Evolutionary conservation across 2,888 invertebrate genomes (phyloP).

Genomic region (Nymphalis c-album): DNA sequence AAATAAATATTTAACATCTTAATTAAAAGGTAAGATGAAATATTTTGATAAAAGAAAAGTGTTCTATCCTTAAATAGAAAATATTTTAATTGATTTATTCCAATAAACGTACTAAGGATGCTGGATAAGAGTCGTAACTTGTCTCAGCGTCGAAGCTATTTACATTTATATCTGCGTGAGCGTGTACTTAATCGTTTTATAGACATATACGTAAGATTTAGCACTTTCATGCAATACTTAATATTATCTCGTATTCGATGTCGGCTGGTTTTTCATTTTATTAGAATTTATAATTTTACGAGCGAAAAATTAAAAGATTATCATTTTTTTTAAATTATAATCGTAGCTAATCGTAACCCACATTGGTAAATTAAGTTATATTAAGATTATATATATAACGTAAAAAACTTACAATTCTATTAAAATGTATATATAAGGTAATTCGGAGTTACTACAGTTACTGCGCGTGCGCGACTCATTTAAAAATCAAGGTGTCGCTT

Average conservation of each 20-base stretch:
- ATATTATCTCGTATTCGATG: slow-evolving; percentile 16
- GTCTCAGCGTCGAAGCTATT: slow-evolving; percentile 17
- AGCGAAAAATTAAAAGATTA: slow-evolving; percentile 10
- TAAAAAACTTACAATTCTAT: neutral
- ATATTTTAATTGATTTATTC: slow-evolving; percentile 16
- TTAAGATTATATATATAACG: neutral
- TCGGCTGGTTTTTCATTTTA: slow-evolving; percentile 6
- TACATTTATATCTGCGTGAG: slow-evolving; percentile 17
- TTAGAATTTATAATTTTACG: slow-evolving; percentile 16
- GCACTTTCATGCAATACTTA: slow-evolving; percentile 14
- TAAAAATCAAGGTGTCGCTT: slow-evolving; percentile 5
- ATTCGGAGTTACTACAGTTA: neutral
- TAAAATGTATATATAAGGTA: neutral
- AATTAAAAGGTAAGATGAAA: no score
- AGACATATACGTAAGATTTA: slow-evolving; percentile 34
- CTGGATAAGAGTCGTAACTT: neutral
- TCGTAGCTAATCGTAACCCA: neutral
- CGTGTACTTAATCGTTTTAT: slow-evolving; percentile 20
- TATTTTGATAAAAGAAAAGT: neutral
- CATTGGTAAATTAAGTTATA: neutral
- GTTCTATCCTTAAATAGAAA: neutral
- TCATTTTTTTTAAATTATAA: slow-evolving; percentile 2
- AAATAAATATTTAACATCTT: no score
- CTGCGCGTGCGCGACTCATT: neutral
- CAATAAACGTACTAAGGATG: slow-evolving; percentile 11